These are phyloP conservation scores for Azemiops feae DNA, from an alignment of 2,113 vertebrate genomes.

Conservation along the genomic window DNA sequence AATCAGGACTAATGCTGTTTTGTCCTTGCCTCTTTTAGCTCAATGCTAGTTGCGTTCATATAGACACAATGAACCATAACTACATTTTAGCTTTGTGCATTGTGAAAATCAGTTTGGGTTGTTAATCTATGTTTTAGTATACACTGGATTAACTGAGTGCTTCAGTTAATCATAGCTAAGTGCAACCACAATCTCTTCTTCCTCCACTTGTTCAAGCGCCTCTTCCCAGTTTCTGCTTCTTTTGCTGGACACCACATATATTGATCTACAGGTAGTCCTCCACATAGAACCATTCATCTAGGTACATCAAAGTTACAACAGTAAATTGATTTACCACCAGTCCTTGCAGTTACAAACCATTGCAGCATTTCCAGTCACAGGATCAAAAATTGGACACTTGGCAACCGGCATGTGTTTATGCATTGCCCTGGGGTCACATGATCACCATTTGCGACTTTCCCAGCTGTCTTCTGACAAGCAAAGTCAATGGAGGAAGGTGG, in stretches of 20 bases:
- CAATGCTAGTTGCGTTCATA: neutral
- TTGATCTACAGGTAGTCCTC: neutral
- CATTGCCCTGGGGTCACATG: neutral
- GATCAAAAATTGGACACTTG: neutral
- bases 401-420: neutral
- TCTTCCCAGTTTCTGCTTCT: neutral
- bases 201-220: neutral
- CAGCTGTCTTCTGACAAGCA: neutral
- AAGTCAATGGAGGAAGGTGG: neutral
- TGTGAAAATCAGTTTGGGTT: neutral
- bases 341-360: no score
- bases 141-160: neutral
- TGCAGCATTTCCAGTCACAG: neutral
- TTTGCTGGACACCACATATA: neutral
- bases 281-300: neutral
- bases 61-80: neutral
- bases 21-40: neutral
- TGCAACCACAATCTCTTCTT: neutral
- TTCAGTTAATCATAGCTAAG: neutral
- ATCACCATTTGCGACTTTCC: neutral
- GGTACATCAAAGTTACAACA: neutral
- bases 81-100: neutral
- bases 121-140: neutral
- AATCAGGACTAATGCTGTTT: neutral
- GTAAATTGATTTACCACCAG: no score